Evolutionary conservation across 2,113 vertebrate species (phyloP), one percentile per base, ranked within the genome.

Genomic region (Centropus unirufus): DNA sequence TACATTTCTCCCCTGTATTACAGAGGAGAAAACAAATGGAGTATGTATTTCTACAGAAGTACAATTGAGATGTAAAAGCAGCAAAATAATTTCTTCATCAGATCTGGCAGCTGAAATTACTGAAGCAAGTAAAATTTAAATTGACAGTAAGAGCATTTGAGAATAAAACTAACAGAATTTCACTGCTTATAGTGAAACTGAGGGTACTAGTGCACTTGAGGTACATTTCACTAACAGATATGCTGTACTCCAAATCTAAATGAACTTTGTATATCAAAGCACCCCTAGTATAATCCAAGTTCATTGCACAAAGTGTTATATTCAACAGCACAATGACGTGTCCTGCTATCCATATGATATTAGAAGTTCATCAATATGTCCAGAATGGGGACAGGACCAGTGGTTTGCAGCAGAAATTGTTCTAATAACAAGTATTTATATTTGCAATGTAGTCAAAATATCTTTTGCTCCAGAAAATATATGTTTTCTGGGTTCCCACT

Each of bases 171-270:
- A n/a, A 21, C 2, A 54, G 34, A 46, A 20, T 79, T 86, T 72
- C 14, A 21, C 27, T 13, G 15, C 14, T 76, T 47, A 19, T 30
- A 42, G 46, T 24, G 17, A 55, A 91, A 57, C 23, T 51, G 44
- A 59, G 12, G 36, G 4, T 17, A 29, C 27, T 8, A 12, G 3
- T 62, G 15, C 11, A 70, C 13, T 18, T 1, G 0, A 69, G 14
- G 11, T 14, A 24, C 4, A 9, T 46, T 36, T 3, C 4, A 21
- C 3, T 18, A 21, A 66, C 7, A 74, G 66, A 49, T 16, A 64
- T 2, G 6, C 12, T 23, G 18, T 10, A 14, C 1, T 64, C 19
- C 29, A 74, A 73, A 69, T 24, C 26, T 9, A 52, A 69, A 57
- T 32, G 26, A 47, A n/a, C 2, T 61, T 69, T 34, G 4, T 19